A percentile compares a stretch with the other conserved stretches of the same genome.
Evolutionary conservation across 2,797 vertebrate species (phyloP).

Genomic region (Labeo calbasu): DNA sequence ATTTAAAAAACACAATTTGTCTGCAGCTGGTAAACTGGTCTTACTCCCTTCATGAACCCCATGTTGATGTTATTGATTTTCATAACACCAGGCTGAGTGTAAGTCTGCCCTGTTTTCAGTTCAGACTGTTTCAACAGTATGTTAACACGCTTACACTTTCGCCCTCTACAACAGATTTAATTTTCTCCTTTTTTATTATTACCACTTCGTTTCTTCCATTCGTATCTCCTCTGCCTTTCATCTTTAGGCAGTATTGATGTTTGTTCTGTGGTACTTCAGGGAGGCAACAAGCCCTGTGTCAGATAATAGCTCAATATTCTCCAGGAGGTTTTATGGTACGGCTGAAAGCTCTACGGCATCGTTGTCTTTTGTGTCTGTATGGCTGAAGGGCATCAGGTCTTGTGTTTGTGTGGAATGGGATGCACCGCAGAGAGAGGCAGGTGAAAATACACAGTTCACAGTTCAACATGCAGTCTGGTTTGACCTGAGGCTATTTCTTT

Average conservation of each 20-base stretch:
- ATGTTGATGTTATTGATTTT: slow-evolving; percentile 2
- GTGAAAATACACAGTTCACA: not conserved
- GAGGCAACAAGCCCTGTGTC: slow-evolving; percentile 2
- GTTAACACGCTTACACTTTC: not conserved
- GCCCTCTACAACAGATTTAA: not conserved
- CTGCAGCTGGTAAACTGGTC: not conserved
- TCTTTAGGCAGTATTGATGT: slow-evolving; percentile 16
- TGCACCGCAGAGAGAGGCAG: not conserved
- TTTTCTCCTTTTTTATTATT: not conserved
- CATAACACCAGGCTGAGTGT: not conserved
- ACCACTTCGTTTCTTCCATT: not conserved
- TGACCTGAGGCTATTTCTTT: not conserved
- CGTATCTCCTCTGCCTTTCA: not conserved
- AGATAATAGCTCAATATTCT: slow-evolving; percentile 19
- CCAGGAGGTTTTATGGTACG: not conserved
- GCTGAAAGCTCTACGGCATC: not conserved
- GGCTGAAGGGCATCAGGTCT: slow-evolving; percentile 12
- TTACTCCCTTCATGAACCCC: not conserved
- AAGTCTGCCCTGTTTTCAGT: not conserved
- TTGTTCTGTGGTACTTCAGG: slow-evolving; percentile 11
- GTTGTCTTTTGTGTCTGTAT: slow-evolving; percentile 8
- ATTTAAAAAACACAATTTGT: not conserved
- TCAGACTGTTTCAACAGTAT: not conserved
- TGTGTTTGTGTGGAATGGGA: not conserved
- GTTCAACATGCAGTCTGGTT: not conserved